Conservation (phyloP, 2,797 vertebrate species). For the Synanceia verrucosa region DNA sequence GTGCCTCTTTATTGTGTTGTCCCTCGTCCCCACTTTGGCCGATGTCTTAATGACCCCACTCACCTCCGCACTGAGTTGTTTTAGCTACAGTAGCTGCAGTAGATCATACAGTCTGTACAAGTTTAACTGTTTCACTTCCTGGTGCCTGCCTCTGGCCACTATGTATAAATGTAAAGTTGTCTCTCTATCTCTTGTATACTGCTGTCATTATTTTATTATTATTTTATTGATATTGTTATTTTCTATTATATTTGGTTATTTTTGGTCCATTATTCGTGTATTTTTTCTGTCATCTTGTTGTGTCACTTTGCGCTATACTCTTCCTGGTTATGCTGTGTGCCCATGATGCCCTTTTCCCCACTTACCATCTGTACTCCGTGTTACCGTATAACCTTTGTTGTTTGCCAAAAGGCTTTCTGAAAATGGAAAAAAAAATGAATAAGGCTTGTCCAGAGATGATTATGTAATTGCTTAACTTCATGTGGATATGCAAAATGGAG, state of each 20-base stretch:
- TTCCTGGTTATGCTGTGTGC: conserved; percentile 80
- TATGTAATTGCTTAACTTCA: conserved; percentile 71
- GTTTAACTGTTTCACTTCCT: conserved; percentile 78
- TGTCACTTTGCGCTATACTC: conserved; percentile 76
- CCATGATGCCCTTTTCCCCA: conserved; percentile 60
- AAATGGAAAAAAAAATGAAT: conserved; percentile 48
- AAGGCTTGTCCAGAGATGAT: conserved; percentile 68
- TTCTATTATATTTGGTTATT: conserved; percentile 79
- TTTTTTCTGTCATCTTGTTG: conserved; percentile 70
- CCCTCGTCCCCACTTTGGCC: conserved; percentile 60
- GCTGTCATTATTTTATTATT: conserved; percentile 81
- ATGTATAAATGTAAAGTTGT: conserved; percentile 88
- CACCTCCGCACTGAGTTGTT: conserved; percentile 73
- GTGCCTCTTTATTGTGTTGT: conserved; percentile 80
- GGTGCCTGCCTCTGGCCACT: conserved; percentile 84
- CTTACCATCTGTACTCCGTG: conserved; percentile 80
- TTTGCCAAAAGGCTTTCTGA: conserved; percentile 73
- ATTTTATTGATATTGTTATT: conserved; percentile 79
- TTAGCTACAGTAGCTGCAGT: conserved; percentile 75
- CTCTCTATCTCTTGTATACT: conserved; percentile 83
- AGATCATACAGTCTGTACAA: conserved; percentile 73
- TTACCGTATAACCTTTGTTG: conserved; percentile 79
- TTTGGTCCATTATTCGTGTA: conserved; percentile 69
- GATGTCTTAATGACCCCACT: conserved; percentile 58
- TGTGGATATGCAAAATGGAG: conserved; percentile 72